phyloP scores from a whole-genome alignment of 2,888 invertebrate species.

The Gastracanthus pulcherrimus region DNA sequence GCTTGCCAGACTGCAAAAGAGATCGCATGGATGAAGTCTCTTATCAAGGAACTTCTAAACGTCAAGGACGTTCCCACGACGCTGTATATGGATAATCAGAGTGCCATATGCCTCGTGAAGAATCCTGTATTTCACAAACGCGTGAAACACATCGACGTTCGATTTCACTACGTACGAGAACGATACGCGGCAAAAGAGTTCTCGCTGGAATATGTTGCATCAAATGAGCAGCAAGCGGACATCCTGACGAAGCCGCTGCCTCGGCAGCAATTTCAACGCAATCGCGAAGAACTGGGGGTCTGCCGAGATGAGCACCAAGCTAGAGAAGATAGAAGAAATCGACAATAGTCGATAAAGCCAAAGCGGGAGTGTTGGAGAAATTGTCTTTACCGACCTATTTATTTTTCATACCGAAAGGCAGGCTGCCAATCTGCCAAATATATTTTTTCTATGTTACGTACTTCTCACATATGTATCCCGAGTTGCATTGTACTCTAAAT shows the following conservation, averaged over 20 bases:
- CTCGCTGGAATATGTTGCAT: neutral
- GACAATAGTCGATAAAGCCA: too few relatives aligned
- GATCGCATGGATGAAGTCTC: slow-evolving; percentile 44
- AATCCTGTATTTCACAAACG: slow-evolving; percentile 31
- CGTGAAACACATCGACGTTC: slow-evolving; percentile 10
- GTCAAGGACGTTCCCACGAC: neutral
- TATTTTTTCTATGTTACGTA: too few relatives aligned
- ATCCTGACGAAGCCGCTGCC: slow-evolving; percentile 21
- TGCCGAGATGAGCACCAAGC: too few relatives aligned
- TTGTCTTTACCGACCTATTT: too few relatives aligned
- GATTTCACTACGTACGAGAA: neutral
- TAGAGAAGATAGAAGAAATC: too few relatives aligned
- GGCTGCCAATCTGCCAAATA: too few relatives aligned
- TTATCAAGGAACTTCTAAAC: neutral
- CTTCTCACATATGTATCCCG: too few relatives aligned
- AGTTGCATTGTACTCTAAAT: too few relatives aligned
- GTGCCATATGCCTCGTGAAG: slow-evolving; percentile 28
- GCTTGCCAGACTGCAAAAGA: slow-evolving; percentile 37
- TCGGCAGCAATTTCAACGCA: neutral
- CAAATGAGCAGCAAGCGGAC: neutral
- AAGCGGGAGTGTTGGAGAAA: too few relatives aligned
- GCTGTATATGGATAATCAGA: slow-evolving; percentile 11
- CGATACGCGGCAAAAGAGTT: neutral
- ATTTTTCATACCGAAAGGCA: too few relatives aligned
- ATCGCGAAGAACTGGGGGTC: neutral